Percentiles rank a stretch among this genome's conserved stretches.
Conservation (phyloP, 23 tunicate species). For the Botrylloides violaceus region DNA sequence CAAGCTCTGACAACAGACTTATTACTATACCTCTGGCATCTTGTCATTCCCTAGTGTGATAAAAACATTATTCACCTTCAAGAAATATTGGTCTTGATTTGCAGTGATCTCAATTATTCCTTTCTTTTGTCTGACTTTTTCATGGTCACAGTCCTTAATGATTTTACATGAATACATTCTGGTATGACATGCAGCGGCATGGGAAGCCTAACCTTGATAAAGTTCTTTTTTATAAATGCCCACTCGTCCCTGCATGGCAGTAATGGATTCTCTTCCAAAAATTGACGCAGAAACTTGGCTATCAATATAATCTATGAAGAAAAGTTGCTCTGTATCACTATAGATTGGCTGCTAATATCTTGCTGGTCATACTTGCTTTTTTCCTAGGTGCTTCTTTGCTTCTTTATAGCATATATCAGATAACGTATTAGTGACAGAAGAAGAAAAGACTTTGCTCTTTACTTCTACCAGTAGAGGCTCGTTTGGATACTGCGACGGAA, state of each 20-base stretch:
- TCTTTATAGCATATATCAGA: slow-evolving; percentile 64
- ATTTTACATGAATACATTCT: neutral
- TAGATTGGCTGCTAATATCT: neutral
- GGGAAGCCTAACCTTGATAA: slow-evolving; percentile 34
- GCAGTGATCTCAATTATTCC: slow-evolving; percentile 36
- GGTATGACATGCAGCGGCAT: neutral
- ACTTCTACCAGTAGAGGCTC: slow-evolving; percentile 54
- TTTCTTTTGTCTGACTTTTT: slow-evolving; percentile 77
- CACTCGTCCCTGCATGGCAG: slow-evolving; percentile 87
- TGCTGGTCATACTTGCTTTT: slow-evolving; percentile 35
- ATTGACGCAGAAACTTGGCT: slow-evolving; percentile 55
- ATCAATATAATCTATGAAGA: slow-evolving; percentile 36
- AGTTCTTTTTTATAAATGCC: slow-evolving; percentile 34
- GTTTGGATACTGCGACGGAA: slow-evolving; percentile 69
- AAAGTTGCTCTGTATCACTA: neutral
- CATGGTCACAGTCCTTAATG: slow-evolving; percentile 20
- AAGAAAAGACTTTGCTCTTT: slow-evolving; percentile 80
- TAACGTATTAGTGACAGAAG: slow-evolving; percentile 37
- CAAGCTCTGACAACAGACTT: too few species aligned
- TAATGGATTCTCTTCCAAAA: slow-evolving; percentile 73
- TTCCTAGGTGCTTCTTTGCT: slow-evolving; percentile 59
- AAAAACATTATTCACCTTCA: slow-evolving; percentile 43
- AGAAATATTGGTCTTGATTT: slow-evolving; percentile 38
- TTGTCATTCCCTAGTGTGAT: too few species aligned
- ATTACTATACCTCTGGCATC: too few species aligned